Percentiles rank a stretch among this genome's conserved stretches.
These are phyloP conservation scores for Pogonomyrmex barbatus DNA, from an alignment of 1,140 invertebrate species.

Conservation along the genomic window DNA sequence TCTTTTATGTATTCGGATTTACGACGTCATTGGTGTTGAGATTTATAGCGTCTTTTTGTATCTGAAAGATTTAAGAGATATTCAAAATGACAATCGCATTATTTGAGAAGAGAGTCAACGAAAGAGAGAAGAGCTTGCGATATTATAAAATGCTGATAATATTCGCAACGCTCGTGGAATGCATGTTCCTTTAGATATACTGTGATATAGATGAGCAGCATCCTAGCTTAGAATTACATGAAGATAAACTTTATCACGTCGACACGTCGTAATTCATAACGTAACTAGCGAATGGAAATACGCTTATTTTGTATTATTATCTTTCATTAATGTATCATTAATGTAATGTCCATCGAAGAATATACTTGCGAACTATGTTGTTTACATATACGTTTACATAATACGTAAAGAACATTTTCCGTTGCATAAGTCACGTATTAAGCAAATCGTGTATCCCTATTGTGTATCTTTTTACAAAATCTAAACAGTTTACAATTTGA, in stretches of 20 bases:
- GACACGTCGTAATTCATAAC: slow-evolving; percentile 23
- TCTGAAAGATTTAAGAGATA: neutral
- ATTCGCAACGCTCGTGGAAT: slow-evolving; percentile 46
- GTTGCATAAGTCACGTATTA: neutral
- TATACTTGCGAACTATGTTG: neutral
- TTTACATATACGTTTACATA: neutral
- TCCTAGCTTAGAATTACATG: slow-evolving; percentile 33
- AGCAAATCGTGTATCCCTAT: neutral
- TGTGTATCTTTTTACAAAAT: neutral
- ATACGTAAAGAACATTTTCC: neutral
- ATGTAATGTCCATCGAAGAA: neutral
- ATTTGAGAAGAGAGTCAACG: neutral
- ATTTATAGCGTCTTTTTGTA: slow-evolving; percentile 21
- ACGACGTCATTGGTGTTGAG: slow-evolving; percentile 11
- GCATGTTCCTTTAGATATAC: slow-evolving; percentile 70
- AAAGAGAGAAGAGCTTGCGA: neutral
- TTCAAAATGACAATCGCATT: neutral
- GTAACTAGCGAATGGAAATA: slow-evolving; percentile 44
- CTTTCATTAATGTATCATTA: slow-evolving; percentile 44
- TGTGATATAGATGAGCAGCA: slow-evolving; percentile 67
- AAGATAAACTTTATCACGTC: slow-evolving; percentile 17
- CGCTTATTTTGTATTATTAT: slow-evolving; percentile 59
- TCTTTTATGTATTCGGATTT: slow-evolving; percentile 23
- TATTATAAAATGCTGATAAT: slow-evolving; percentile 16
- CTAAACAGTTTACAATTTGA: neutral